Percentiles rank a stretch among this genome's conserved stretches.
Evolutionary conservation across 2,113 vertebrate species (phyloP).

Genomic region (Prietella phreatophila): DNA sequence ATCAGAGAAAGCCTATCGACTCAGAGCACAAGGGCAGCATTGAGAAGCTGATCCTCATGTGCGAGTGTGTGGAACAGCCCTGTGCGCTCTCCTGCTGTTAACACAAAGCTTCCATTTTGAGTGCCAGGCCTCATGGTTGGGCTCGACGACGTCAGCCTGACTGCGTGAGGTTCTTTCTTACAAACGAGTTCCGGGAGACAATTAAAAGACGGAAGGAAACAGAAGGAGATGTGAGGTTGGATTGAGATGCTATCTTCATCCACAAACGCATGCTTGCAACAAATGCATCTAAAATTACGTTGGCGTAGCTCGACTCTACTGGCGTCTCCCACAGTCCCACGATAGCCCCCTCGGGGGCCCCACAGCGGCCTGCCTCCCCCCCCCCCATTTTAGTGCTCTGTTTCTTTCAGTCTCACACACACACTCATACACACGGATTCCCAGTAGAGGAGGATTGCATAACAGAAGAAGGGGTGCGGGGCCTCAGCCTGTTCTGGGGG

Average conservation of each 20-base stretch:
- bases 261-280: constrained; percentile 61
- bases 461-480: constrained; percentile 56
- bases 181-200: not conserved
- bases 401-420: not conserved
- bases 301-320: constrained; percentile 58
- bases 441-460: constrained; percentile 54
- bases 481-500: constrained; percentile 44
- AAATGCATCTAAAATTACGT: constrained; percentile 67
- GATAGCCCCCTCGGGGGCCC: constrained; percentile 46
- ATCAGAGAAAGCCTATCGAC: constrained; percentile 34
- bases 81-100: constrained; percentile 60
- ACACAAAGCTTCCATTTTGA: constrained; percentile 66
- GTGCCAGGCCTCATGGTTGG: constrained; percentile 30
- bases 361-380: constrained; percentile 9
- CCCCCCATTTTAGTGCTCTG: constrained; percentile 7
- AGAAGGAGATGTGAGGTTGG: too few relatives aligned
- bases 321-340: constrained; percentile 48
- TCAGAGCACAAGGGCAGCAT: constrained; percentile 60
- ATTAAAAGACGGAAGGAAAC: not conserved
- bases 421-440: constrained; percentile 35
- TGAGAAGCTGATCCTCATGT: constrained; percentile 64
- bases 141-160: not conserved
- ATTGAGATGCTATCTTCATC: constrained; percentile 63
- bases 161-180: not conserved
- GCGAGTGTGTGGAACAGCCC: constrained; percentile 58